A percentile compares a stretch with the other conserved stretches of the same genome.
Conservation (phyloP, 2,113 vertebrate genomes). For the Scomber colias region DNA sequence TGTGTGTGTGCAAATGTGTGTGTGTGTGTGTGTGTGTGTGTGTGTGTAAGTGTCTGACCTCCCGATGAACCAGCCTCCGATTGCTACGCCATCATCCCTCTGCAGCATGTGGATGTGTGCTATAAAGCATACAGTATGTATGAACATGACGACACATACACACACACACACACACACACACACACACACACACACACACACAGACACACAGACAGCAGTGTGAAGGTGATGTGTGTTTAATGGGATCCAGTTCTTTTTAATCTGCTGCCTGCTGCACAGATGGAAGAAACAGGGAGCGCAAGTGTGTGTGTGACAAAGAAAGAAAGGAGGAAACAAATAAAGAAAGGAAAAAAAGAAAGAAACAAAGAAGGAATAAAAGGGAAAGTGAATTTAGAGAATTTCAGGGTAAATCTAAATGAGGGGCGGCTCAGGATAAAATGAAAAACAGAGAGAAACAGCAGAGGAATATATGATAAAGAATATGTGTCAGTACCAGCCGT, state of each 20-base stretch:
- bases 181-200: too few species aligned
- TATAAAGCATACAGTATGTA: constrained; percentile 57
- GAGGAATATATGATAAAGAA: constrained; percentile 55
- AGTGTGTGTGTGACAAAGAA: neutral
- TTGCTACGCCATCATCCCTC: constrained; percentile 44
- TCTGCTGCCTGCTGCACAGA: constrained; percentile 68
- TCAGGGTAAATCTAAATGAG: constrained; percentile 10
- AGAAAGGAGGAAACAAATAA: neutral
- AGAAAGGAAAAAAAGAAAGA: neutral
- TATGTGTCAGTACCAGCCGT: constrained; percentile 60
- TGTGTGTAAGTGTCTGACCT: constrained; percentile 52
- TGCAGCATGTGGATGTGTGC: constrained; percentile 20
- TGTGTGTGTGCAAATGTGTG: constrained; percentile 5
- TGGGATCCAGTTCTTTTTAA: constrained; percentile 64
- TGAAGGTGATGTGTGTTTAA: constrained; percentile 70
- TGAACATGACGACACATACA: constrained; percentile 46
- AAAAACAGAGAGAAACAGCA: constrained; percentile 39
- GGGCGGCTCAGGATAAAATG: constrained; percentile 26
- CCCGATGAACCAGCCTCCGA: constrained; percentile 57
- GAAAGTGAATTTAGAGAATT: neutral
- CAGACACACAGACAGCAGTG: constrained; percentile 7
- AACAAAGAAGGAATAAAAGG: neutral
- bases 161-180: neutral
- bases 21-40: constrained; percentile 25
- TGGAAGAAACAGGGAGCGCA: constrained; percentile 43